Evolutionary conservation across 2,888 invertebrate species (phyloP).

Genomic region (Unio delphinus): DNA sequence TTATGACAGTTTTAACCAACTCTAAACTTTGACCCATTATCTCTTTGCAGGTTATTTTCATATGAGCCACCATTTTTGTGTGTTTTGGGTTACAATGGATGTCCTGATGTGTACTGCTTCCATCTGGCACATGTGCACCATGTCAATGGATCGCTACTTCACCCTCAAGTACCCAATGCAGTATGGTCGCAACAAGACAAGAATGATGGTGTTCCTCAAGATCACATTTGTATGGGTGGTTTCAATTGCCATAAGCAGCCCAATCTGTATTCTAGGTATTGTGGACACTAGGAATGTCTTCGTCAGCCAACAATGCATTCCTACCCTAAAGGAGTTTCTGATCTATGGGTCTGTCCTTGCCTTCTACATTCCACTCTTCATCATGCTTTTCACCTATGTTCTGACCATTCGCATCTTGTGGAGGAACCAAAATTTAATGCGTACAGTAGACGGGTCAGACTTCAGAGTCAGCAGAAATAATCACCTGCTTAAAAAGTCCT

Average conservation of each 20-base stretch:
- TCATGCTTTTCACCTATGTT: constrained; percentile 95
- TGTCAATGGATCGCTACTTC: constrained; percentile 81
- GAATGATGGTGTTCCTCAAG: constrained; percentile 77
- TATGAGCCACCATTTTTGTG: constrained; percentile 81
- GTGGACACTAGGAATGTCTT: constrained; percentile 58
- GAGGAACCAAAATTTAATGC: constrained; percentile 76
- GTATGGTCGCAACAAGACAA: constrained; percentile 70
- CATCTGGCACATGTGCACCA: constrained; percentile 76
- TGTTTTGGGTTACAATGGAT: constrained; percentile 77
- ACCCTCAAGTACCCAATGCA: constrained; percentile 93
- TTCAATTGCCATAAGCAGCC: constrained; percentile 76
- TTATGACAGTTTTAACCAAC: neutral
- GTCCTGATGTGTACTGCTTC: constrained; percentile 75
- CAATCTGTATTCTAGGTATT: constrained; percentile 68
- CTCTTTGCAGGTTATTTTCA: constrained; percentile 87
- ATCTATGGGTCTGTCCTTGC: constrained; percentile 94
- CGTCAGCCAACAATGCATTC: constrained; percentile 57
- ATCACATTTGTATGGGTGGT: constrained; percentile 95
- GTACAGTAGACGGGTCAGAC: constrained; percentile 49
- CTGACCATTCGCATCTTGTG: constrained; percentile 90
- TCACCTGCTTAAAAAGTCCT: constrained; percentile 7
- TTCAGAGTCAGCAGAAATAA: constrained; percentile 28
- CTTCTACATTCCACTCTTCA: constrained; percentile 94
- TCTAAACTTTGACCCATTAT: neutral
- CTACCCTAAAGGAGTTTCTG: constrained; percentile 60